phyloP scores from a whole-genome alignment of 2,888 invertebrate species.

The Didymodactylos carnosus region DNA sequence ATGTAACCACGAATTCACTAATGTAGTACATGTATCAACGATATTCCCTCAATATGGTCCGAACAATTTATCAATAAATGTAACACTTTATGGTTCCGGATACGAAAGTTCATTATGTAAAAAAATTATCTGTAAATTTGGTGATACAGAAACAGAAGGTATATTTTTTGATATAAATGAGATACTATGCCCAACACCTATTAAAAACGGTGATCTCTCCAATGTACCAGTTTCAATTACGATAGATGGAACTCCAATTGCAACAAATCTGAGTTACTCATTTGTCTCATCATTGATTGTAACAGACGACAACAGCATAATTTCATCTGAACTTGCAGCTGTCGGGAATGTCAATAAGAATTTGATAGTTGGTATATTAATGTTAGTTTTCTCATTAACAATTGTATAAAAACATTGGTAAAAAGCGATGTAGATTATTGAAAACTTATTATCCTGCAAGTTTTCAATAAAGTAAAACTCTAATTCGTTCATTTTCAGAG shows the following conservation, averaged over 20 bases:
- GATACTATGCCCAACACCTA: background rate
- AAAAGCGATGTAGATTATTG: too few species aligned
- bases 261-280: background rate
- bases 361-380: too few species aligned
- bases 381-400: too few species aligned
- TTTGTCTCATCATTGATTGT: background rate
- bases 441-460: too few species aligned
- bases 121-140: slow-evolving; percentile 15
- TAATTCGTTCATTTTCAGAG: too few species aligned
- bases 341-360: too few species aligned
- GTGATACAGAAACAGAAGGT: background rate
- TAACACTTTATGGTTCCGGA: slow-evolving; percentile 17
- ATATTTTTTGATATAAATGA: background rate
- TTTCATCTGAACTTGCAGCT: too few species aligned
- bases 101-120: slow-evolving; percentile 17
- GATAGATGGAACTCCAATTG: background rate
- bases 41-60: slow-evolving; percentile 16
- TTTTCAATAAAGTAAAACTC: too few species aligned
- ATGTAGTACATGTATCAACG: background rate
- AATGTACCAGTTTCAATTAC: background rate
- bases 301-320: too few species aligned
- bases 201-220: background rate
- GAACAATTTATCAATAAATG: slow-evolving; percentile 10
- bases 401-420: too few species aligned
- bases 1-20: slow-evolving; percentile 10